Conservation (phyloP, 2,113 vertebrate species). For the Clinocottus analis region DNA sequence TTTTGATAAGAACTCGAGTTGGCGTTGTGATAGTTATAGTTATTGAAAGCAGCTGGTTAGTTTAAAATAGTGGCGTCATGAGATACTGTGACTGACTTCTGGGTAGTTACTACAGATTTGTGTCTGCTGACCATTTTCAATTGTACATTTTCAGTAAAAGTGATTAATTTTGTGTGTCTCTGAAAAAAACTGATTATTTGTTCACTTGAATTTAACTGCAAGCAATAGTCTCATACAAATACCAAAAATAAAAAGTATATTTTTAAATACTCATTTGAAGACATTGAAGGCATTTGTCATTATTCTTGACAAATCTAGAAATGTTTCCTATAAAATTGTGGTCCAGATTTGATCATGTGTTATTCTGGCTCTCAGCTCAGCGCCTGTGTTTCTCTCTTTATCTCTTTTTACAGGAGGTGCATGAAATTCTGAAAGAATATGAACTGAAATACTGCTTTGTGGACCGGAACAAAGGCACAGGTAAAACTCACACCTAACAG, state of each 20-base stretch:
- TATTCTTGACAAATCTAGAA: background rate
- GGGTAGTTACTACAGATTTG: background rate
- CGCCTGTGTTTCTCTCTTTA: constrained; percentile 26
- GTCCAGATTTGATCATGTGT: background rate
- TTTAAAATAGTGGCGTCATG: too few relatives aligned
- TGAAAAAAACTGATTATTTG: too few relatives aligned
- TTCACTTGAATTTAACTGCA: too few relatives aligned
- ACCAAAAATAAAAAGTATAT: too few relatives aligned
- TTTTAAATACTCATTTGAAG: background rate
- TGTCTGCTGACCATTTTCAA: background rate
- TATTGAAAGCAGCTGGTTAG: background rate
- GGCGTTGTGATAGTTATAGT: too few relatives aligned
- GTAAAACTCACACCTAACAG: constrained; percentile 77
- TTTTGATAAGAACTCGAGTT: too few relatives aligned
- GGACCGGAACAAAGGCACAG: constrained; percentile 98
- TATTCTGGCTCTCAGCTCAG: background rate
- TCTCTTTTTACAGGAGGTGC: constrained; percentile 89
- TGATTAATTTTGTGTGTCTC: background rate
- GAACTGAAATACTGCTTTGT: constrained; percentile 98
- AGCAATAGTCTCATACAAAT: too few relatives aligned
- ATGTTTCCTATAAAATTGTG: background rate
- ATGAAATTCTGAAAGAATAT: constrained; percentile 93
- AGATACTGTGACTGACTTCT: background rate
- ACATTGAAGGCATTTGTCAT: background rate
- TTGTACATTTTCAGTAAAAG: background rate